phyloP scores from a whole-genome alignment of 2,888 invertebrate species.

The Epistrophe grossulariae region DNA sequence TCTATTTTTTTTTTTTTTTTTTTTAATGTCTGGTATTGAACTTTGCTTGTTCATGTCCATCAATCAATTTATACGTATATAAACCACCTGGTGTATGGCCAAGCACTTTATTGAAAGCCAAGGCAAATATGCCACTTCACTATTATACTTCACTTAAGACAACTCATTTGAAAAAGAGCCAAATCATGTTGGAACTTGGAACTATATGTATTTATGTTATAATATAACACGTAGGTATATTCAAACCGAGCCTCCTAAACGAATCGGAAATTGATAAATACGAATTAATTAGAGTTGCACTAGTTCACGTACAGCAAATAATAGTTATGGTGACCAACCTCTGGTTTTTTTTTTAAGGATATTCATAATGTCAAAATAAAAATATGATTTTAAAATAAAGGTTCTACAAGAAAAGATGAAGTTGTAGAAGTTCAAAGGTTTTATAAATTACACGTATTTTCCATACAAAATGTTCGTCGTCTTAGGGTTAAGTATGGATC shows the following conservation, averaged over 20 bases:
- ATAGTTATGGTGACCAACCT: background rate
- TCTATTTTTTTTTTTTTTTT: no score
- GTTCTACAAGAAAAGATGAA: no score
- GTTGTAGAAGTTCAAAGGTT: no score
- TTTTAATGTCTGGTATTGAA: constrained; percentile 29
- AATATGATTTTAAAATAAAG: no score
- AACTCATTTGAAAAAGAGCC: constrained; percentile 28
- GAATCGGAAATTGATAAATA: constrained; percentile 48
- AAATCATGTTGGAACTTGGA: constrained; percentile 26
- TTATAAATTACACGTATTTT: no score
- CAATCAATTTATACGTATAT: constrained; percentile 14
- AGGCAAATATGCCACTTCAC: constrained; percentile 31
- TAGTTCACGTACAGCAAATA: background rate
- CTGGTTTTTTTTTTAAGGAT: background rate
- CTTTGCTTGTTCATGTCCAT: constrained; percentile 33
- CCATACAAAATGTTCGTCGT: no score
- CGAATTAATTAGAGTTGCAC: constrained; percentile 36
- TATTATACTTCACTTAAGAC: background rate
- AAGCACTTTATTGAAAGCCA: constrained; percentile 15
- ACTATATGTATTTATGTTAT: no score
- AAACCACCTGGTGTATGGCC: constrained; percentile 2
- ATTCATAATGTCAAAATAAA: no score
- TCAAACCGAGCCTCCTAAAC: constrained; percentile 5
- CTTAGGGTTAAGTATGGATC: no score
- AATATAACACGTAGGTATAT: background rate